These are phyloP conservation scores for Microctonus aethiopoides DNA, from an alignment of 2,888 invertebrate genomes.

Conservation along the genomic window DNA sequence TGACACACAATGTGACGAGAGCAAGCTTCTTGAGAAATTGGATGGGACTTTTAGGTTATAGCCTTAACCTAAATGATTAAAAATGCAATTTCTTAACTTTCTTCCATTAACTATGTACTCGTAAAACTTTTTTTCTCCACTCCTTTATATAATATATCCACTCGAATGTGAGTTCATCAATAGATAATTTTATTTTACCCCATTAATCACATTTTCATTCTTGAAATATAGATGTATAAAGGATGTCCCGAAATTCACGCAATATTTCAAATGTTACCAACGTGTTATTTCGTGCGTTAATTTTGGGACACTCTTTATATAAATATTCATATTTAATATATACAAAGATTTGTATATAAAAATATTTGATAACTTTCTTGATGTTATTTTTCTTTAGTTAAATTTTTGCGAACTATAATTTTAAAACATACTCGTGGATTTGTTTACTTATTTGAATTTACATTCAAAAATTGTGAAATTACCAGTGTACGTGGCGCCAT, in stretches of 20 bases:
- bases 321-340: too few species aligned
- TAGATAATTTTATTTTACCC: neutral
- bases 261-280: too few species aligned
- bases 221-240: neutral
- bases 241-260: too few species aligned
- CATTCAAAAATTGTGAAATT: neutral
- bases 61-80: neutral
- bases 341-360: neutral
- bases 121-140: neutral
- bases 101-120: neutral
- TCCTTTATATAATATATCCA: neutral
- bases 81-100: neutral
- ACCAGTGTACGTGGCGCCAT: neutral
- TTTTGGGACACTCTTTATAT: too few species aligned
- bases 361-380: neutral
- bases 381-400: neutral
- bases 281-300: too few species aligned
- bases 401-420: neutral
- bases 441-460: neutral
- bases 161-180: neutral
- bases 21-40: slow-evolving; percentile 5
- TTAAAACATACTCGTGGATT: neutral
- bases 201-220: neutral
- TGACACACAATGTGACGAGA: slow-evolving; percentile 25
- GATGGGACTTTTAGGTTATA: neutral